Conservation (phyloP, 2,888 invertebrate genomes). For the Lasioglossum leucozonium region DNA sequence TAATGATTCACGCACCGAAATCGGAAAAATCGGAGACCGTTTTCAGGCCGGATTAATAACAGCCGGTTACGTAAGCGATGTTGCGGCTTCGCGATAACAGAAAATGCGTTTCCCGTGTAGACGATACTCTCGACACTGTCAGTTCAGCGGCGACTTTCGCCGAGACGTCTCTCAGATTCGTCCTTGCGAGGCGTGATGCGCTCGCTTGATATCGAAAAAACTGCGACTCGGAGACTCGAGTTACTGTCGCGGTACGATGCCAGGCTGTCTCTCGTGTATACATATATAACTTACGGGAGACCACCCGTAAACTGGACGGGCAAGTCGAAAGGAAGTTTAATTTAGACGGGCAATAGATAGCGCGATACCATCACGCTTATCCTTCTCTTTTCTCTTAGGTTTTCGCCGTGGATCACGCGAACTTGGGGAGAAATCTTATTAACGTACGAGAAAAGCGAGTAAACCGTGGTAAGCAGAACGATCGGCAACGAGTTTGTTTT, state of each 20-base stretch:
- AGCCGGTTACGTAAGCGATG: background rate
- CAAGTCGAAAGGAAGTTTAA: constrained; percentile 62
- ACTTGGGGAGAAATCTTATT: background rate
- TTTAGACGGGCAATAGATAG: constrained; percentile 44
- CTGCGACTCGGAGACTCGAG: constrained; percentile 22
- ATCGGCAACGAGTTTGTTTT: background rate
- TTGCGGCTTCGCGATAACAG: background rate
- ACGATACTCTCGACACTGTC: background rate
- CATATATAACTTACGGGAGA: constrained; percentile 29
- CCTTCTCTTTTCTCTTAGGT: background rate
- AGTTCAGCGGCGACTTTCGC: background rate
- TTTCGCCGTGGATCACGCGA: background rate
- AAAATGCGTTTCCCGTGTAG: background rate
- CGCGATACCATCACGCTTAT: background rate
- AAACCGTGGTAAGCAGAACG: background rate
- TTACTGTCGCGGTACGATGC: constrained; percentile 26
- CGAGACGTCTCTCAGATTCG: background rate
- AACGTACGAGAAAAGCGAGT: background rate
- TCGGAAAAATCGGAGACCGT: background rate
- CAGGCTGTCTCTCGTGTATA: constrained; percentile 8
- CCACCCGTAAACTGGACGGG: constrained; percentile 57
- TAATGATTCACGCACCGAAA: constrained; percentile 29
- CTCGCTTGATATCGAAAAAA: constrained; percentile 11
- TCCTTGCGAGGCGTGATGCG: background rate
- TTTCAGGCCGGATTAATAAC: background rate